Evolutionary conservation across 2,113 vertebrate species (phyloP).

Genomic region (Oceanodroma tethys): DNA sequence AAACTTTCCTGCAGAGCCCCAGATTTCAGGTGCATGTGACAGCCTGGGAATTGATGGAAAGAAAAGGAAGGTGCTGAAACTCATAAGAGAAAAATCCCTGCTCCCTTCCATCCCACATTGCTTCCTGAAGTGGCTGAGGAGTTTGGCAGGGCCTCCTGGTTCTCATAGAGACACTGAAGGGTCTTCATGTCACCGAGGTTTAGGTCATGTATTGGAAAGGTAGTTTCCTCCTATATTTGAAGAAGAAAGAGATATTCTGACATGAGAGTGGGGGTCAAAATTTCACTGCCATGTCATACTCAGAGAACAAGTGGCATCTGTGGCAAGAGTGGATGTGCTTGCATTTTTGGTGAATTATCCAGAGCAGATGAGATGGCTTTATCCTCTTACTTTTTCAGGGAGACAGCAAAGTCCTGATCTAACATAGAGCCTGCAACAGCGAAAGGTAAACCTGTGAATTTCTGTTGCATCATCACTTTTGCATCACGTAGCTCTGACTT

Average conservation of each 20-base stretch:
- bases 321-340: neutral
- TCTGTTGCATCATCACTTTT: neutral
- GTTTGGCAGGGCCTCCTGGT: neutral
- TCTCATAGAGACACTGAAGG: neutral
- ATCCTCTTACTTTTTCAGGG: neutral
- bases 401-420: neutral
- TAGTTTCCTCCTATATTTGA: neutral
- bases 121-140: neutral
- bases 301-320: neutral
- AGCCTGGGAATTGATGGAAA: neutral
- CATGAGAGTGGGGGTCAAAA: rapidly evolving
- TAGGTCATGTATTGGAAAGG: neutral
- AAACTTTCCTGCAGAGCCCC: neutral
- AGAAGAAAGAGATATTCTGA: neutral
- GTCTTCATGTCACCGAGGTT: neutral
- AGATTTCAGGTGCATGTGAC: neutral
- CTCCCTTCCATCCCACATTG: neutral
- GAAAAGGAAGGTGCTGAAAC: neutral
- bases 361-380: neutral
- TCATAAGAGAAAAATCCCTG: neutral
- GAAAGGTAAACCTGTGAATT: neutral
- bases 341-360: neutral
- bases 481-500: neutral
- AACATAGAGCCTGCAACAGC: neutral
- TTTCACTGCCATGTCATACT: neutral